Base-by-base conservation (phyloP, 1,140 invertebrate genomes). In the Gonioctena quinquepunctata region DNA sequence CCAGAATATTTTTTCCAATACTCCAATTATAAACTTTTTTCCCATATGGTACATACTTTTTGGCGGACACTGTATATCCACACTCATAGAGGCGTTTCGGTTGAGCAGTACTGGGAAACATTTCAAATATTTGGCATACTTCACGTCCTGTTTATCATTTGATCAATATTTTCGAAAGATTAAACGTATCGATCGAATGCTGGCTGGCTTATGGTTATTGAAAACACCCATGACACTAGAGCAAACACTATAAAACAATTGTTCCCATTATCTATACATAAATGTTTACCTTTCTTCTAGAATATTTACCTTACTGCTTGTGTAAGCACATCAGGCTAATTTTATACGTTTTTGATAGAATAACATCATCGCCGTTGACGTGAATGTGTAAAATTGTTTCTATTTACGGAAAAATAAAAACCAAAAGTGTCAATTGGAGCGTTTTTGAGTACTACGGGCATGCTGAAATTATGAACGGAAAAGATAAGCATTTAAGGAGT, bases 271-370 rank as follows among this genome's bases (percentile, higher is more conserved):
- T 60, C 57, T 60, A 18, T 28, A 23, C 13, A 28, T 60, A 60
- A 60, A 60, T 60, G 26, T 60, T 60, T 60, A 23, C 23, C 23
- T 18, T 26, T 26, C 57, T 16, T 23, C 5, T 60, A 23, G n/a
- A 60, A 60, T 60, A 60, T 60, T 60, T 60, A 60, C 57, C 16
- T 23, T 25, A 60, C 57, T 60, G 57, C 57, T 25, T 25, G 26
- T 60, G 57, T 60, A 60, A 60, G 57, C 57, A 60, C 57, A 27
- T 28, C 57, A 60, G 23, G 11, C 25, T 60, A 60, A 60, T 60
- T 60, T 42, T 11, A 42, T 42, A 54, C 22, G 22, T 54, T 54
- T 54, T 54, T 54, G 33, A 42, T 42, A n/a, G 33, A 13, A 42
- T 42, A 11, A 2, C 33, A 42, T 42, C 33, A 42, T 13, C 33